Conservation (phyloP, 2,888 invertebrate genomes). For the Notocelia uddmanniana region DNA sequence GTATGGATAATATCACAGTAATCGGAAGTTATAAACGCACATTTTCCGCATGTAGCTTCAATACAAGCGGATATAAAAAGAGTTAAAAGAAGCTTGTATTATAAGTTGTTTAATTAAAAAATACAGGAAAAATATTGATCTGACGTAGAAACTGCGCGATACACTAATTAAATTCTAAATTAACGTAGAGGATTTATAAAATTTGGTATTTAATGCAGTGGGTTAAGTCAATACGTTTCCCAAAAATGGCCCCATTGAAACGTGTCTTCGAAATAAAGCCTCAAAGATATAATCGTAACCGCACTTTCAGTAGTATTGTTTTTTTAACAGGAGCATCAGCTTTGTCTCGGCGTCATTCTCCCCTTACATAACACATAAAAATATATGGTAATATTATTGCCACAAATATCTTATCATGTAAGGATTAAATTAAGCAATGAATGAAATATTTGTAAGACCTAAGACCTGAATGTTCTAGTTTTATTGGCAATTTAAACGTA, state of each 20-base stretch:
- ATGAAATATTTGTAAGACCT: neutral
- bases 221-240: neutral
- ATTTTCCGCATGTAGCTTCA: neutral
- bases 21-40: neutral
- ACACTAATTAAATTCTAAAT: conserved; percentile 17
- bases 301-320: neutral
- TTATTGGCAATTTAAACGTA: too few relatives aligned
- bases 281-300: conserved; percentile 9
- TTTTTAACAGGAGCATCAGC: neutral
- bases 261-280: conserved; percentile 7
- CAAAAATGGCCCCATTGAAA: neutral
- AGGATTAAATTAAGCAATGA: neutral
- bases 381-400: neutral
- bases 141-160: conserved; percentile 19
- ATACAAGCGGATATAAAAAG: neutral
- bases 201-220: neutral
- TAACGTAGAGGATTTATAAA: conserved; percentile 5
- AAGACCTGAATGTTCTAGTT: neutral
- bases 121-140: conserved; percentile 5
- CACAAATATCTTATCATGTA: neutral
- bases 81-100: neutral
- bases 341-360: neutral
- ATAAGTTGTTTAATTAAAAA: neutral
- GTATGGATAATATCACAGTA: neutral
- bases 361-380: neutral